Evolutionary conservation across 2,113 vertebrate species (phyloP), one percentile per base, ranked within the genome.

Genomic region (Grallaria varia): DNA sequence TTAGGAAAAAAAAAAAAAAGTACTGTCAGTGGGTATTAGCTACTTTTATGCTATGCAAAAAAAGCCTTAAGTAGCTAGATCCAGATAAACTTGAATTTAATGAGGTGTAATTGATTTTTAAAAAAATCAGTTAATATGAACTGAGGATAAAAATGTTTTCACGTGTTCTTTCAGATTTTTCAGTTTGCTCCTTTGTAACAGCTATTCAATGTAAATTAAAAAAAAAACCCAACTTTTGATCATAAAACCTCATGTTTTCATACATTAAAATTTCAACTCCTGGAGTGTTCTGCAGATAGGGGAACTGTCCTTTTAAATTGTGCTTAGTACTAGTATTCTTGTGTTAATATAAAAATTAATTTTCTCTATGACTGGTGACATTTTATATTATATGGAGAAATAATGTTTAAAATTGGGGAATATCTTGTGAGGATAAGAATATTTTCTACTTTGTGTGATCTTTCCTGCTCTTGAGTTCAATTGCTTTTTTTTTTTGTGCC

Each of bases 21-120:
- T 50, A 55, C 47, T 79, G 69, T 93, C 60, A 73, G 77, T 86
- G 52, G 58, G 50, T 66, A 56, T 92, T 84, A 55, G 27, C 35
- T 77, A 52, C 80, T 67, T 81, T 49, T 63, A 74, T 81, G 62
- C 33, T 75, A 11, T 79, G 50, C 58, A 87, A 84, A 68, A n/a
- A 55, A 71, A 56, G 33, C 88, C 58, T 53, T 84, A 33, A 94
- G 82, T 85, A 81, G 69, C 50, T 67, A 50, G 16, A 71, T 81
- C 69, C 44, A 79, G 69, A 87, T 55, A 67, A 84, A 95, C 83
- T 92, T 87, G n/a, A 69, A 73, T 67, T 93, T 92, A 52, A 75
- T 89, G 77, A 47, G 11, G 10, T 82, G 20, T 82, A 89, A 84
- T 89, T 93, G 31, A 66, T 91, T 71, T 52, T 76, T 81, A 18